A percentile compares a stretch with the other conserved stretches of the same genome.
Evolutionary conservation across 2,113 vertebrate genomes (phyloP).

Genomic region (Sakesphorus luctuosus): DNA sequence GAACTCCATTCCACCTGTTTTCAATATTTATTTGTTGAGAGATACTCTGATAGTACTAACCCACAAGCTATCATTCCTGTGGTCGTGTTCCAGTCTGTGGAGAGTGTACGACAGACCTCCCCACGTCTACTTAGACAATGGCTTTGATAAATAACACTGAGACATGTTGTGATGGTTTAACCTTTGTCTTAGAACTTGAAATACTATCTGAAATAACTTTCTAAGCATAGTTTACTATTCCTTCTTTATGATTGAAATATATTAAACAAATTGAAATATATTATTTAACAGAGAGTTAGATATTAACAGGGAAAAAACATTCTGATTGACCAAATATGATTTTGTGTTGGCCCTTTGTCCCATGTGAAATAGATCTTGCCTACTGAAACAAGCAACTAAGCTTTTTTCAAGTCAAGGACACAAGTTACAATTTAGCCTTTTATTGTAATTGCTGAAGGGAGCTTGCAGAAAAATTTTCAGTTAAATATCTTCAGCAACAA

Average conservation of each 20-base stretch:
- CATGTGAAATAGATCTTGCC: neutral
- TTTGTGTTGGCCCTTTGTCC: neutral
- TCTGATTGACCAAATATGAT: neutral
- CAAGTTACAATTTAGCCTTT: neutral
- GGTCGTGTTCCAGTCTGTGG: neutral
- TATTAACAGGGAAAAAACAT: neutral
- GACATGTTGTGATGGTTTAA: neutral
- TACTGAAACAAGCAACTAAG: neutral
- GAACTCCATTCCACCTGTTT: neutral
- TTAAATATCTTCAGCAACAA: neutral
- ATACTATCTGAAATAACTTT: neutral
- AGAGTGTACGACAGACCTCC: neutral
- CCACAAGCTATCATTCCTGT: neutral
- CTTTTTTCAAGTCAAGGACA: neutral
- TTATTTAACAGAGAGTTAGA: neutral
- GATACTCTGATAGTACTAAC: neutral
- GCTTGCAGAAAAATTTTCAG: neutral
- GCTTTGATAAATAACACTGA: neutral
- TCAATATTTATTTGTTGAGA: neutral
- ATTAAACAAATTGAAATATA: neutral
- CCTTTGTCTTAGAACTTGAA: neutral
- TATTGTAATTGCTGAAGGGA: neutral
- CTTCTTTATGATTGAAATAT: neutral
- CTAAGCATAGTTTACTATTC: neutral
- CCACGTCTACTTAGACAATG: neutral